Conservation (phyloP, 30 jellyfish, hydroid and myxozoan species). For the Euphysa ruthae region DNA sequence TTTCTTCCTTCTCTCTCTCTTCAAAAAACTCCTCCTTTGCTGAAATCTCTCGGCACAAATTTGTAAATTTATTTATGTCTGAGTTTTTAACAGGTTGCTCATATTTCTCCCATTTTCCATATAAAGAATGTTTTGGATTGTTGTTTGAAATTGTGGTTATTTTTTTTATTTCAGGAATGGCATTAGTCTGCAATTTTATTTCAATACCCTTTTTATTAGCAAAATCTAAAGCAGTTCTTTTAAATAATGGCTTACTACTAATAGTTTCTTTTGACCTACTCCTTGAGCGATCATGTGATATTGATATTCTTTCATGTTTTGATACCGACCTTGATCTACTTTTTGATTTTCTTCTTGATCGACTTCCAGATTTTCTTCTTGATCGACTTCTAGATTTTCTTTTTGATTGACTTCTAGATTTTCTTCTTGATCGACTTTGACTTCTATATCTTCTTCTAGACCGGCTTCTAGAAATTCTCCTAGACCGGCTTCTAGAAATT, state of each 20-base stretch:
- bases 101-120: slow-evolving; percentile 32
- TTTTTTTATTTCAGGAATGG: no score
- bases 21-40: slow-evolving; percentile 17
- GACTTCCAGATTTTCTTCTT: neutral
- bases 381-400: neutral
- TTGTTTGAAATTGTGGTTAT: neutral
- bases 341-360: neutral
- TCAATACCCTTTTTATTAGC: slow-evolving; percentile 10
- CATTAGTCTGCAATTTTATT: slow-evolving; percentile 1
- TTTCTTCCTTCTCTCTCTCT: neutral
- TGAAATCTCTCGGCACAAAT: slow-evolving; percentile 18
- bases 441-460: slow-evolving; percentile 23
- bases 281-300: neutral
- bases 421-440: slow-evolving; percentile 7
- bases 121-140: slow-evolving; percentile 6
- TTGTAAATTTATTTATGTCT: slow-evolving; percentile 12
- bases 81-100: slow-evolving; percentile 11
- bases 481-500: neutral
- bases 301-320: neutral
- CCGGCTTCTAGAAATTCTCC: slow-evolving; percentile 2
- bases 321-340: neutral
- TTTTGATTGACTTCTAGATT: neutral
- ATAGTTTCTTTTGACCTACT: neutral
- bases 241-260: no score
- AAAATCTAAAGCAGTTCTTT: no score